Base-by-base conservation (phyloP, 2,113 vertebrate genomes). In the Sciurus niger region DNA sequence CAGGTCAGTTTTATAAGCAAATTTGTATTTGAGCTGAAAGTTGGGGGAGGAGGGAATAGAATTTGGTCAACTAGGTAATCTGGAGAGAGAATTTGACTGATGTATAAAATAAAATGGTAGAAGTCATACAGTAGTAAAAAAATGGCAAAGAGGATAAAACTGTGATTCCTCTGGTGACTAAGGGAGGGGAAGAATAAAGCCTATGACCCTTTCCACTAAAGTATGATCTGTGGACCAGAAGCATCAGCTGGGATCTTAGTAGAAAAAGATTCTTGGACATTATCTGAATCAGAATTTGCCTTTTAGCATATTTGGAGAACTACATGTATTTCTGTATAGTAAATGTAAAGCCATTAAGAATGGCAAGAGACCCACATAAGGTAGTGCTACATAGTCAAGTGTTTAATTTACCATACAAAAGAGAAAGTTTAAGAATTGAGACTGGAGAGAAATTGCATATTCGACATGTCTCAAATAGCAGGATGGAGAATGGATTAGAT, bases 31-130 rank as follows among this genome's bases (percentile, higher is more conserved):
- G 58, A 48, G 46, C 48, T 68, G 40, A 95, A 46, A 94, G 37
- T 77, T 93, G 46, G 87, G 90, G 51, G 89, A 80, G 11, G 11
- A 11, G 20, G 20, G 68, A 78, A 25, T 95, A 94, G 32, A n/a
- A 86, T 37, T 77, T 90, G 72, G 6, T 12, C 77, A 78, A 37
- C 4, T 32, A 58, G 28, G 18, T 72, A 63, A 93, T 51, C n/a
- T 85, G 46, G 46, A 32, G 13, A 74, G 14, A 93, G 12, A 96
- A 80, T 55, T 46, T 63, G 34, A 30, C 70, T 79, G 20, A 84
- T 78, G 22, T 89, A 18, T 14, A 76, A 85, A 97, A 85, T 80
- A 79, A 95, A 91, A 87, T 73, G 34, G 63, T 32, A 73, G 17
- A 96, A 68, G 18, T 25, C 46, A 43, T 55, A 89, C 4, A 92